phyloP scores from a whole-genome alignment of 2,888 invertebrate species.

The Eilema griseolum region DNA sequence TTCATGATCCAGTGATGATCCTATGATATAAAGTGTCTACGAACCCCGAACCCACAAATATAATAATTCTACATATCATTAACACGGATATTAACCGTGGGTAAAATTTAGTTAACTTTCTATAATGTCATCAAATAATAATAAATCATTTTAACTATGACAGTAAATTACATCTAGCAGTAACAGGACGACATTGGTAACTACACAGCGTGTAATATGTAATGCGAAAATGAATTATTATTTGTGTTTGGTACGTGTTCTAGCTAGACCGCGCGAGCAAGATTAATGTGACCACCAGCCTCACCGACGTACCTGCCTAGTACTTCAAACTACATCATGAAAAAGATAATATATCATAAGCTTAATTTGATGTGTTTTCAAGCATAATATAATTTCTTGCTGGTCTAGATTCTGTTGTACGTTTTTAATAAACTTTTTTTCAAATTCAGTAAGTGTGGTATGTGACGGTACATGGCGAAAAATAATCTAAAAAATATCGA shows the following conservation, averaged over 20 bases:
- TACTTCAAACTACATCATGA: constrained; percentile 23
- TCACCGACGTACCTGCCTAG: constrained; percentile 20
- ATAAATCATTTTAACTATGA: constrained; percentile 27
- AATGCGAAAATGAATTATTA: constrained; percentile 50
- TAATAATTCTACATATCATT: not conserved
- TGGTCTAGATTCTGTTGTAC: no score
- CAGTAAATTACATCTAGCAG: constrained; percentile 22
- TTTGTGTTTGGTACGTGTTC: constrained; percentile 51
- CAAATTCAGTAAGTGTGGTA: no score
- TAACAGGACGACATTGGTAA: constrained; percentile 23
- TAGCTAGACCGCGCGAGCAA: constrained; percentile 43
- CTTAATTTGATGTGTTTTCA: constrained; percentile 20
- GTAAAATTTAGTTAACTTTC: not conserved
- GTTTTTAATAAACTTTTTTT: no score
- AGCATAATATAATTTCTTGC: constrained; percentile 12
- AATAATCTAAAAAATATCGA: no score
- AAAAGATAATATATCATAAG: constrained; percentile 23
- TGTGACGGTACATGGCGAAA: no score
- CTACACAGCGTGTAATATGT: constrained; percentile 44
- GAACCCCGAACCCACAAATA: not conserved
- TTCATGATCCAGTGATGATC: no score
- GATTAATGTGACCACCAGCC: constrained; percentile 54
- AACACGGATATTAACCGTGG: not conserved
- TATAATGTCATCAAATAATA: constrained; percentile 22
- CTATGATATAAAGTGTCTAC: no score